A percentile compares a stretch with the other conserved stretches of the same genome.
phyloP scores from a whole-genome alignment of 92 coral and sea anemone species.

The Porites divaricata region DNA sequence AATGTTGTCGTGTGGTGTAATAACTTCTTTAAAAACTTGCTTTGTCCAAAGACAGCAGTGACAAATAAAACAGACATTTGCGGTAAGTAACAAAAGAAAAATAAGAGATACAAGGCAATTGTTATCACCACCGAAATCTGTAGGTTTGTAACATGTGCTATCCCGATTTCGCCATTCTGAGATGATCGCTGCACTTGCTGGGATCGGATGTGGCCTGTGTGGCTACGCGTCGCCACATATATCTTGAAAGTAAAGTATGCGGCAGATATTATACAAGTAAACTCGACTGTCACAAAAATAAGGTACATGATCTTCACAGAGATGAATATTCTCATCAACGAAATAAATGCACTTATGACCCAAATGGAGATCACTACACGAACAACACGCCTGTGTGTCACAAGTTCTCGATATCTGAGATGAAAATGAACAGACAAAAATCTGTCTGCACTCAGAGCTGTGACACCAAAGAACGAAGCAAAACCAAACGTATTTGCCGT shows the following conservation, averaged over 20 bases:
- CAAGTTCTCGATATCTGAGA: not conserved
- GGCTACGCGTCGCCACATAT: not conserved
- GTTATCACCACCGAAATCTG: not conserved
- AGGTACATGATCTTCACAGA: not conserved
- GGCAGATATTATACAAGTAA: not conserved
- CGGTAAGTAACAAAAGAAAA: constrained; percentile 13
- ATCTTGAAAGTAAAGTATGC: not conserved
- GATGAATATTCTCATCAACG: not conserved
- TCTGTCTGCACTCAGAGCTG: not conserved
- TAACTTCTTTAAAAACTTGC: not conserved
- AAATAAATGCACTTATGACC: not conserved
- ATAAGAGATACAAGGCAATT: constrained; percentile 1
- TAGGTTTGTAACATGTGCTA: not conserved
- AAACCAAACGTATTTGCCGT: not conserved
- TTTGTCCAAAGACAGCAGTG: not conserved
- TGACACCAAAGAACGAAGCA: not conserved
- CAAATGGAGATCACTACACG: not conserved
- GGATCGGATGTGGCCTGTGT: not conserved
- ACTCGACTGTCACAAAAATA: not conserved
- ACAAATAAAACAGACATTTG: not conserved
- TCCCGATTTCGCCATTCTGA: not conserved
- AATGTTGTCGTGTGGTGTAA: not conserved
- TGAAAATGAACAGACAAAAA: constrained; percentile 1
- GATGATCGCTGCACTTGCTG: not conserved
- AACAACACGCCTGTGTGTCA: not conserved